Conservation (phyloP, 2,113 vertebrate species). For the Thalassarche chlororhynchos region DNA sequence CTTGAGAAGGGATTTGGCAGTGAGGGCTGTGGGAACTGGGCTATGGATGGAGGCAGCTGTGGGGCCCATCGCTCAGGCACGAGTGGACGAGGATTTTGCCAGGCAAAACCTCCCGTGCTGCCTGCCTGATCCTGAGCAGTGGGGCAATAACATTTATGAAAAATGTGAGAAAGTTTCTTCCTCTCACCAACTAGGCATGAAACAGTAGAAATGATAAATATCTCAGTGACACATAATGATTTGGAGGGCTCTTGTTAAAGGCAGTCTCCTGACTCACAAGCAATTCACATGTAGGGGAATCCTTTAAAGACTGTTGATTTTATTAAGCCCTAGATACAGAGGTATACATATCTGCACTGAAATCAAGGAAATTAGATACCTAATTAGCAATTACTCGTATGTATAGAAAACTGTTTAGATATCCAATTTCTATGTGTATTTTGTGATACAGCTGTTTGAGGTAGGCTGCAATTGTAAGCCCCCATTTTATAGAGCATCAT, state of each 20-base stretch:
- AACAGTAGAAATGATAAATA: neutral
- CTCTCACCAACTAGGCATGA: neutral
- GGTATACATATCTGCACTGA: neutral
- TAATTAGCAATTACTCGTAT: neutral
- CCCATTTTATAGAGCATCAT: neutral
- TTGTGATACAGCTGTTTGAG: neutral
- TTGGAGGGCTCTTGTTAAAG: neutral
- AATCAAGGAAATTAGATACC: neutral
- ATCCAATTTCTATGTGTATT: neutral
- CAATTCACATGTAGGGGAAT: accelerated
- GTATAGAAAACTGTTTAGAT: neutral
- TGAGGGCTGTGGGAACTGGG: neutral
- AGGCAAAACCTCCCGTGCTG: neutral
- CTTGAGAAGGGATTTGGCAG: neutral
- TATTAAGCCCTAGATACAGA: neutral
- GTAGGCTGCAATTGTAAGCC: neutral
- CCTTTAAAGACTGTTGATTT: neutral
- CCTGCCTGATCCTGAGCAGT: neutral
- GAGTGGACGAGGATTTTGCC: neutral
- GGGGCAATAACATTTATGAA: neutral
- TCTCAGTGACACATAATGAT: neutral
- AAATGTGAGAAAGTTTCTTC: neutral
- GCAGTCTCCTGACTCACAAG: neutral
- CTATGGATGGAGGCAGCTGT: neutral
- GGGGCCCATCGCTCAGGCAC: neutral